Conservation (phyloP, 2,113 vertebrate genomes). For the Myocastor coypus region DNA sequence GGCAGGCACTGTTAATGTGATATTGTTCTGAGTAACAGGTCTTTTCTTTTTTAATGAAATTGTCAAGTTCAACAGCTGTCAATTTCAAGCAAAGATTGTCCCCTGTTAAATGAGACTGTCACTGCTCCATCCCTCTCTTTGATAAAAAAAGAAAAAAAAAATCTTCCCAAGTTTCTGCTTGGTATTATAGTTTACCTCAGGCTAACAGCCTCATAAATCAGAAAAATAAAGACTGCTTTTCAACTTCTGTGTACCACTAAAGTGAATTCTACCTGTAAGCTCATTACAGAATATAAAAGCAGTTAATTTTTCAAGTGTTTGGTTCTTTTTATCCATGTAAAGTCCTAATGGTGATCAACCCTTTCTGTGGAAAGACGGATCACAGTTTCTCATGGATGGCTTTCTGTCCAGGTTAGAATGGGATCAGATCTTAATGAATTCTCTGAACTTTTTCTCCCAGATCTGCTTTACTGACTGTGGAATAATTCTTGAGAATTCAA, state of each 20-base stretch:
- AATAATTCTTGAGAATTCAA: slow-evolving; percentile 17
- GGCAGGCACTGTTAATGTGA: background rate
- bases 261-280: background rate
- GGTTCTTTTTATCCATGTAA: background rate
- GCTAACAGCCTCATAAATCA: background rate
- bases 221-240: background rate
- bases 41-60: slow-evolving; percentile 52
- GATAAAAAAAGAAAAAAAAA: background rate
- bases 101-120: slow-evolving; percentile 27
- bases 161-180: background rate
- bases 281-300: background rate
- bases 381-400: background rate
- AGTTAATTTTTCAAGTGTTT: background rate
- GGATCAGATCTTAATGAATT: background rate
- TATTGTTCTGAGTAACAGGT: slow-evolving; percentile 48
- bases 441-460: background rate
- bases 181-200: background rate
- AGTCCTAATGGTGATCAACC: rapidly evolving
- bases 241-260: background rate
- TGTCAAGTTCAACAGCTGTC: background rate
- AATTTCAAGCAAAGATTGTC: background rate
- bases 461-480: background rate
- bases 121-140: slow-evolving; percentile 34
- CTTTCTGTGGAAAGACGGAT: background rate
- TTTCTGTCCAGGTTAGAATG: background rate